Base-by-base conservation (phyloP, 1,140 invertebrate species). In the Papilio polyxenes region DNA sequence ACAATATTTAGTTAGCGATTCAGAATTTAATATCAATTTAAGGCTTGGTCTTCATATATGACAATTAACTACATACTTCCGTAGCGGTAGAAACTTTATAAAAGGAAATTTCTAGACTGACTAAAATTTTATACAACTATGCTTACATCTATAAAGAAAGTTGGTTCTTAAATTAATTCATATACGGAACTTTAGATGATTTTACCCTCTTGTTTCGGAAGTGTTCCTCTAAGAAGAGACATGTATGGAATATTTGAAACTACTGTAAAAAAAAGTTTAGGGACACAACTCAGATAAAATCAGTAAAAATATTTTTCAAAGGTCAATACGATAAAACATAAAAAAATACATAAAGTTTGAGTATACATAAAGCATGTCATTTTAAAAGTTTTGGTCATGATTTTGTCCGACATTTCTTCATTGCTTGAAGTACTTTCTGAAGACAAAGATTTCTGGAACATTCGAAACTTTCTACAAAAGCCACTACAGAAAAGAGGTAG, bases 381-480 rank as follows among this genome's bases (percentile, higher is more conserved):
- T 65, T 31, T 13, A 10, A 8, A 65, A 31, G 31, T 8, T 11
- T 59, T 15, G 3, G 0, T 20, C n/a, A 7, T 15, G 15, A n/a
- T 59, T n/a, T 59, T 59, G n/a, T 59, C 9, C 6, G 15, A 59
- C n/a, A n/a, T 59, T n/a, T 59, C n/a, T 59, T 31, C 17, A 65
- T 20, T 13, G 62, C 23, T 13, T 10, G 23, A 65, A 31, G 62
- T 65, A 9, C 17, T n/a, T 11, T 65, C 10, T 9, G 23, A 31
- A 20, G 23, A 65, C 31, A 10, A 11, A 20, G 49, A 76, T 23
- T 11, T 31, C 7, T 79, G 53, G 8, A 15, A 15, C 17, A 44
- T 79, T 65, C n/a, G 59, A 62, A 65, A 62, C 11, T 44, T 79
- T 65, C 40, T 20, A 10, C n/a, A 44, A 62, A 79, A 40, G 56